These are phyloP conservation scores for Brachyptera putata DNA, from an alignment of 2,888 invertebrate genomes.

Conservation along the genomic window DNA sequence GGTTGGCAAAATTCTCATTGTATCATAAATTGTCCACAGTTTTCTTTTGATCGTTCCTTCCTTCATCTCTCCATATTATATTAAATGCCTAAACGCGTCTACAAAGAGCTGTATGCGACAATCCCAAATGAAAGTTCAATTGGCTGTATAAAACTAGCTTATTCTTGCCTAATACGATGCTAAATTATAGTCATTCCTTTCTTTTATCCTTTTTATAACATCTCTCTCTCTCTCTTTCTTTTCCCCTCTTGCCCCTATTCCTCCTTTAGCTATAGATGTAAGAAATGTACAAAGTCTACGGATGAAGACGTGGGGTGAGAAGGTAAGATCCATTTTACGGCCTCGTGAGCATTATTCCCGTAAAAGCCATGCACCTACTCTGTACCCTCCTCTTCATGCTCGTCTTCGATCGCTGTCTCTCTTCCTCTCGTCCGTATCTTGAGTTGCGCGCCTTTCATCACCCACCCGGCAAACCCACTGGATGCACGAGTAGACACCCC, in stretches of 20 bases:
- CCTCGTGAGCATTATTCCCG: slow-evolving; percentile 15
- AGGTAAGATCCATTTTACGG: slow-evolving; percentile 9
- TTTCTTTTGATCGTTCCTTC: neutral
- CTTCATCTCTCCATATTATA: too few relatives aligned
- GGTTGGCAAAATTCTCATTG: neutral
- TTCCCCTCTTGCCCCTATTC: neutral
- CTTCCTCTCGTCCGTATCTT: neutral
- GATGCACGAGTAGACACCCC: too few relatives aligned
- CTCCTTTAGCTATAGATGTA: neutral
- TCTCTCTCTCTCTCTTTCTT: too few relatives aligned
- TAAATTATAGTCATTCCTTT: slow-evolving; percentile 25
- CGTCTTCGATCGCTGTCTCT: neutral
- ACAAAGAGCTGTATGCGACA: too few relatives aligned
- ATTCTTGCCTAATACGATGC: slow-evolving; percentile 26
- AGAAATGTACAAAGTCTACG: neutral
- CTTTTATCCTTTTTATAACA: slow-evolving; percentile 1
- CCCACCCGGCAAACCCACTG: too few relatives aligned
- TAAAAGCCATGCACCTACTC: slow-evolving; percentile 4
- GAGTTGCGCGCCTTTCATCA: too few relatives aligned
- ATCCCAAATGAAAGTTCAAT: slow-evolving; percentile 29
- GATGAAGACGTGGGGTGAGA: slow-evolving; percentile 4
- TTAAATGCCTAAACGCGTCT: too few relatives aligned
- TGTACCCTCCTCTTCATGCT: neutral
- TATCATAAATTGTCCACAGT: neutral
- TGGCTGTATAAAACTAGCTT: slow-evolving; percentile 22